Evolutionary conservation across 2,888 invertebrate genomes (phyloP), one percentile per base, ranked within the genome.

Genomic region (Drosophila sordidula): DNA sequence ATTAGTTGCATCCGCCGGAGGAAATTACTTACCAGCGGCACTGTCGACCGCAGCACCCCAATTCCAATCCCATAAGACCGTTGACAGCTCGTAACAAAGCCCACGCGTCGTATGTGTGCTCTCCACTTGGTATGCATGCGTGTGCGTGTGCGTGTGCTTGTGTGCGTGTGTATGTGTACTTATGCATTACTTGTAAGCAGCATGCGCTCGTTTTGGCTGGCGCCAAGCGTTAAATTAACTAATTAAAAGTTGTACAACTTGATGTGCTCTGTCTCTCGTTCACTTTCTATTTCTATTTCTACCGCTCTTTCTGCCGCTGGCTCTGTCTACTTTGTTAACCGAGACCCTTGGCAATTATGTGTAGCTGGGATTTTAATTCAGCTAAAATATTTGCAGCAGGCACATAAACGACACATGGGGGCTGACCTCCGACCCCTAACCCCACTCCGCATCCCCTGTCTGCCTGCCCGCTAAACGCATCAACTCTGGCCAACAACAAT

Each of bases 1-100:
- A 89, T 89, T 89, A 89, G 87, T 87, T 89, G 84, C 80, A 86
- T 85, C 81, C 85, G 87, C 74, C 80, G 68, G 80, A 80, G 87
- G 85, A 85, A 85, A 87, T 87, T 87, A 85, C 87, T 85, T 84
- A 83, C 42, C 75, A 63, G 50, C 29, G 51, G 58, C 75, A 56
- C 68, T 73, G 68, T 62, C 44, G 61, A 67, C 84, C 65, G 65
- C 78, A 71, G 58, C 39, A 18, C 62, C 49, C 44, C 46, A 38
- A 46, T 25, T n/a, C 58, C 26, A 64, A 59, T 46, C 51, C 61
- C 70, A 57, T 52, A 62, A 56, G 61, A 38, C 55, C 71, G 80
- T 70, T 72, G 82, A 82, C 83, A 82, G 79, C 77, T 57, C 32
- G 54, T 55, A 80, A 66, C 78, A 71, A 72, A 68, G 66, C 71